Conservation (phyloP, 2,113 vertebrate species). For the Stigmatopora argus region DNA sequence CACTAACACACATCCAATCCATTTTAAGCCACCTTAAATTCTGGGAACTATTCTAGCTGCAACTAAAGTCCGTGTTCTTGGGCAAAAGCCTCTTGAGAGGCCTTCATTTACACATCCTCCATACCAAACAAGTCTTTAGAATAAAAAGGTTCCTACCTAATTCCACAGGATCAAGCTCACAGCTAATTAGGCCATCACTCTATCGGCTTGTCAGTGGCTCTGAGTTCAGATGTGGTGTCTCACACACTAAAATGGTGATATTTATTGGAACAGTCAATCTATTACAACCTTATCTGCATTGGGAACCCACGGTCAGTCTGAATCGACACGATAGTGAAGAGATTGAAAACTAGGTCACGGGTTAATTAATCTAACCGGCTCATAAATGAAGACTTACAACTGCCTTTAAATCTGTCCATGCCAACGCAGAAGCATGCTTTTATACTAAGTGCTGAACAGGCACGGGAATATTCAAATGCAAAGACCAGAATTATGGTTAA, state of each 20-base stretch:
- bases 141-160: conserved; percentile 36
- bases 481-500: background rate
- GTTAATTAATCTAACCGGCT: conserved; percentile 41
- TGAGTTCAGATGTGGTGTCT: conserved; percentile 24
- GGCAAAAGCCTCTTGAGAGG: conserved; percentile 4
- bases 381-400: conserved; percentile 22
- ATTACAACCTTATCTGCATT: conserved; percentile 40
- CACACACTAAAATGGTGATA: conserved; percentile 13
- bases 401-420: conserved; percentile 19
- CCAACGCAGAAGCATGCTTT: conserved; percentile 12
- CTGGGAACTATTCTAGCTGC: too few species aligned
- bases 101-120: conserved; percentile 7
- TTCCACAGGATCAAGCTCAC: conserved; percentile 35
- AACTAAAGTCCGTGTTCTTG: conserved; percentile 1
- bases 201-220: conserved; percentile 45
- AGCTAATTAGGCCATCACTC: conserved; percentile 54
- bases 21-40: too few species aligned
- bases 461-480: background rate
- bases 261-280: conserved; percentile 19
- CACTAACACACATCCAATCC: too few species aligned
- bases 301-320: conserved; percentile 38
- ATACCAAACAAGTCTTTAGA: conserved; percentile 49
- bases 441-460: background rate
- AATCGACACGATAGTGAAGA: conserved; percentile 7
- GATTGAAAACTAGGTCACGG: conserved; percentile 26